These are phyloP conservation scores for Dinomys branickii DNA, from an alignment of 2,113 vertebrate genomes.

Conservation along the genomic window DNA sequence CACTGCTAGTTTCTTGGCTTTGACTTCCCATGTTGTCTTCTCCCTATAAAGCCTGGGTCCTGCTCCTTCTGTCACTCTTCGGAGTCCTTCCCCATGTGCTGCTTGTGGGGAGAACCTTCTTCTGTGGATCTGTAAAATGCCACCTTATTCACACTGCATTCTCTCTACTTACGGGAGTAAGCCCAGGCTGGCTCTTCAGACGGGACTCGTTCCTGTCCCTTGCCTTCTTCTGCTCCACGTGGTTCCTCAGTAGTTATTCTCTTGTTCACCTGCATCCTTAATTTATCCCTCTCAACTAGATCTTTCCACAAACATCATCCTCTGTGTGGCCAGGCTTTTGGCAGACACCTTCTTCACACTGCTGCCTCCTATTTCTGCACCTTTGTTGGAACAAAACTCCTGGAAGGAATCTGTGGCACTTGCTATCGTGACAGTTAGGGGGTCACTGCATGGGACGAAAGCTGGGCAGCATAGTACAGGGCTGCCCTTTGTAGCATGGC, in stretches of 20 bases:
- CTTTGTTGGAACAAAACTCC: not conserved
- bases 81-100: not conserved
- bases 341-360: not conserved
- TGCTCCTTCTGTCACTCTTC: not conserved
- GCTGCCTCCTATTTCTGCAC: not conserved
- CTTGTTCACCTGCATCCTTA: not conserved
- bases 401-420: not conserved
- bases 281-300: not conserved
- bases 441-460: not conserved
- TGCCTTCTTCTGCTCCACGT: not conserved
- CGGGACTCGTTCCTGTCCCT: not conserved
- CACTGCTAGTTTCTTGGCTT: not conserved
- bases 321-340: not conserved
- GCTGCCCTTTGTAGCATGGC: not conserved
- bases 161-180: not conserved
- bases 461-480: not conserved
- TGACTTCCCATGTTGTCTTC: not conserved
- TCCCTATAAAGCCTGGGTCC: too few species aligned
- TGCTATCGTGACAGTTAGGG: not conserved
- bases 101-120: not conserved
- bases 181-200: not conserved
- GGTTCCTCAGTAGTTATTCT: not conserved
- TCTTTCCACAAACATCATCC: constrained; percentile 7
- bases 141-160: not conserved
- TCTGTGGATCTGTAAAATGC: not conserved